Base-by-base conservation (phyloP, 2,888 invertebrate species). In the Euphydryas editha region DNA sequence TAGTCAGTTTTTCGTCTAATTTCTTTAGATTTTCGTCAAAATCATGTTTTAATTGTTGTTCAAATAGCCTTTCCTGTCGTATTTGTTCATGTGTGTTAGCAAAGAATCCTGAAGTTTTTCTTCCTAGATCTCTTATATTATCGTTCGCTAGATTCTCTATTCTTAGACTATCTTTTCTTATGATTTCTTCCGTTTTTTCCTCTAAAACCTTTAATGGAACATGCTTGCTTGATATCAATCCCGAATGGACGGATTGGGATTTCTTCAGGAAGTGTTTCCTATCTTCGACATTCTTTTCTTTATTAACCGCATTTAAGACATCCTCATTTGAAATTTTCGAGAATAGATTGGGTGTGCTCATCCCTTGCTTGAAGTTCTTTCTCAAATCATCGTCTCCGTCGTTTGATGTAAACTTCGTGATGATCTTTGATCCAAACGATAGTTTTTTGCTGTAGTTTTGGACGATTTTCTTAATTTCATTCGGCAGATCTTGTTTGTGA, bases 391-490 rank as follows among this genome's bases (percentile, higher is more conserved):
- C 87, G 1, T 93, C 85, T 6, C 88, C 87, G 2, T 91, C 90
- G 30, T 80, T 84, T 0, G 79, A 73, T 0, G 84, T 75, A 78
- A 87, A 89, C 76, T 92, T 92, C 7, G 88, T 81, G 77, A 92
- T 75, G 18, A 90, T 86, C 74, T 91, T 93, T 2, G 85, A 95
- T 78, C 84, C 79, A 71, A 92, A 92, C 0, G 90, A 83, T 5
- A 83, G 24, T 37, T 83, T 86, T 65, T 91, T 92, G 71, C 76
- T 80, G 77, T 92, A 85, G n/a, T 95, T 96, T 36, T 96, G 94
- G 0, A 97, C 91, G 54, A 97, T 95, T 72, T 96, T 93, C 59
- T 96, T 94, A 5, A 97, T 94, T 68, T 97, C 97, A 0, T 94
- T 90, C 0, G 97, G 96, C 57, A 96, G 87, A 59, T 97, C 96